Percentiles rank a stretch among this genome's conserved stretches.
These are phyloP conservation scores for Nymphalis polychloros DNA, from an alignment of 2,888 invertebrate genomes.

Conservation along the genomic window DNA sequence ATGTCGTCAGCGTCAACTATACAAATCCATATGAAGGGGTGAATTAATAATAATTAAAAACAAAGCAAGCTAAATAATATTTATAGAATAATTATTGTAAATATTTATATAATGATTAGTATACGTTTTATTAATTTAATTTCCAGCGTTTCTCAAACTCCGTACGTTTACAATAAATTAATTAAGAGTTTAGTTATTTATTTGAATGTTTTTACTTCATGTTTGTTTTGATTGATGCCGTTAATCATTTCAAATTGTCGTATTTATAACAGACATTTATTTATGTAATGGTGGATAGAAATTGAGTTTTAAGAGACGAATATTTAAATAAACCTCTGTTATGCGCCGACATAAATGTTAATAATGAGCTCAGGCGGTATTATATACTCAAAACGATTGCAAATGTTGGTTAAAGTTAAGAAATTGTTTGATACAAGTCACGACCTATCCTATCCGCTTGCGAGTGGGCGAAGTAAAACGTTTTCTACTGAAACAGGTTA, in stretches of 20 bases:
- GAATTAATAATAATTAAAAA: no score
- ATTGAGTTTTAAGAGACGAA: neutral
- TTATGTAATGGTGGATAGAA: neutral
- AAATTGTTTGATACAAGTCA: conserved; percentile 35
- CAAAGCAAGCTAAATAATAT: no score
- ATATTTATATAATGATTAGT: no score
- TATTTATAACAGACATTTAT: neutral
- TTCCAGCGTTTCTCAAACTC: conserved; percentile 3
- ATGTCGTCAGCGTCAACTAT: no score
- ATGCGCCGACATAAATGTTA: neutral
- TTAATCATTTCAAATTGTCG: neutral
- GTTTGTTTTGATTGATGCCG: neutral
- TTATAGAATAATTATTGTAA: no score
- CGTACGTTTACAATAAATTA: neutral
- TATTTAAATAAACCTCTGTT: neutral
- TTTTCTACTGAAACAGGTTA: conserved; percentile 36
- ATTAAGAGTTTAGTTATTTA: neutral
- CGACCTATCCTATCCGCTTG: conserved; percentile 36
- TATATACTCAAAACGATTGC: conserved; percentile 19
- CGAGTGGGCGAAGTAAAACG: conserved; percentile 28
- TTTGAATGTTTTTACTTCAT: neutral
- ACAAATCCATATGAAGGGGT: no score
- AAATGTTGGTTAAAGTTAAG: conserved; percentile 33
- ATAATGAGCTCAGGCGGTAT: conserved; percentile 2
- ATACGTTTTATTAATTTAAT: no score